phyloP scores from a whole-genome alignment of 2,888 invertebrate genomes.

The Brassicogethes aeneus region DNA sequence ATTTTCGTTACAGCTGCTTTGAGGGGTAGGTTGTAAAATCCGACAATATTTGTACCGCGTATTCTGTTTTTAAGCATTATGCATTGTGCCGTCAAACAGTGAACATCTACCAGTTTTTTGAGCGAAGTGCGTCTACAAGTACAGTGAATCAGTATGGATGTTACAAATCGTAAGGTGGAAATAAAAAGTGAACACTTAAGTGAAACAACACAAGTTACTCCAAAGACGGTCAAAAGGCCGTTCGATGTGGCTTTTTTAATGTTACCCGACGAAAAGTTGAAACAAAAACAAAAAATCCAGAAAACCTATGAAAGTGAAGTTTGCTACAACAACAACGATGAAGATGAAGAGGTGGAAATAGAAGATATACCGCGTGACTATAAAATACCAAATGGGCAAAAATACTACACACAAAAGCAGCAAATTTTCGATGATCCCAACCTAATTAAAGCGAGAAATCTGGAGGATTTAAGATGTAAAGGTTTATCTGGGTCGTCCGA shows the following conservation, averaged over 20 bases:
- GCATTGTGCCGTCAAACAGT: constrained; percentile 30
- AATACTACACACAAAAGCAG: constrained; percentile 41
- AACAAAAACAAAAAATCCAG: constrained; percentile 51
- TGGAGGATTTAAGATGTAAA: constrained; percentile 39
- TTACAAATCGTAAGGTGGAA: constrained; percentile 35
- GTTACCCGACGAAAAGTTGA: constrained; percentile 75
- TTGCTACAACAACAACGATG: constrained; percentile 25
- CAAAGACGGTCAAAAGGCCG: constrained; percentile 59
- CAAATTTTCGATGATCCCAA: constrained; percentile 53
- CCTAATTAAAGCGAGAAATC: constrained; percentile 42
- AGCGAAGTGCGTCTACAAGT: constrained; percentile 14
- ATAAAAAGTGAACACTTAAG: constrained; percentile 43
- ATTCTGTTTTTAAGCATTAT: constrained; percentile 40
- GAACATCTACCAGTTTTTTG: constrained; percentile 25
- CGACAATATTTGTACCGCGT: constrained; percentile 40
- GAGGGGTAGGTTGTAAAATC: constrained; percentile 36
- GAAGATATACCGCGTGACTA: constrained; percentile 24
- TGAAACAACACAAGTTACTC: constrained; percentile 29
- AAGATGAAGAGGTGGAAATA: constrained; percentile 35
- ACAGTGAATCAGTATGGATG: constrained; percentile 54
- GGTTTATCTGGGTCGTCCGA: constrained; percentile 43
- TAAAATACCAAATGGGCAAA: constrained; percentile 19
- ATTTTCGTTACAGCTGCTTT: constrained; percentile 30
- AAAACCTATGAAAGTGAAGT: constrained; percentile 36
- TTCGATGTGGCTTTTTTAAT: constrained; percentile 88